Evolutionary conservation across 1,140 invertebrate species (phyloP).

Genomic region (Drosophila kikkawai): DNA sequence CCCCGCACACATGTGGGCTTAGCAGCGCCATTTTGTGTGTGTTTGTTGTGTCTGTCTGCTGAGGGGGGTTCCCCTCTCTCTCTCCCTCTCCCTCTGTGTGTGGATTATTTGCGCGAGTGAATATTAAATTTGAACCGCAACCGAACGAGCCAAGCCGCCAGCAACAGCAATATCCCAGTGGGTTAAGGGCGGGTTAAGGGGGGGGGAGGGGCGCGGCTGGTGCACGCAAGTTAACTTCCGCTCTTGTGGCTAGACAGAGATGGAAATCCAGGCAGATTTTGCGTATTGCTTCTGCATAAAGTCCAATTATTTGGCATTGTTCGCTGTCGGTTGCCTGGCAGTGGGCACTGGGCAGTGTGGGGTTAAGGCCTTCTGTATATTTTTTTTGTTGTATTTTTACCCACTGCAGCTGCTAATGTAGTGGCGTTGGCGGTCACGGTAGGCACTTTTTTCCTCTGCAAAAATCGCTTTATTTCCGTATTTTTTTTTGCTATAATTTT

Average conservation of each 20-base stretch:
- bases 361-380: constrained; percentile 7
- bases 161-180: constrained; percentile 45
- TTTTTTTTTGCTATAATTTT: constrained; percentile 1
- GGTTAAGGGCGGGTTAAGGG: background rate
- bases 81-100: constrained; percentile 23
- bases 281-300: constrained; percentile 64
- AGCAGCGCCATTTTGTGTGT: constrained; percentile 78
- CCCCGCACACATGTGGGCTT: constrained; percentile 53
- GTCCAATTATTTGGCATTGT: constrained; percentile 69
- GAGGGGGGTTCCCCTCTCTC: background rate
- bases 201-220: constrained; percentile 12
- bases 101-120: constrained; percentile 82
- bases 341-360: background rate
- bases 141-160: constrained; percentile 75
- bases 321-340: constrained; percentile 11
- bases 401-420: constrained; percentile 72
- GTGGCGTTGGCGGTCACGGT: constrained; percentile 74
- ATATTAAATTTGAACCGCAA: constrained; percentile 83
- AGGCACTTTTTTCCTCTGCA: constrained; percentile 29
- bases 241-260: constrained; percentile 69
- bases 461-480: constrained; percentile 14
- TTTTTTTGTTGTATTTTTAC: constrained; percentile 9
- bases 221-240: constrained; percentile 80
- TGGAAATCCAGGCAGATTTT: constrained; percentile 32
- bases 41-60: constrained; percentile 53